Evolutionary conservation across 2,113 vertebrate genomes (phyloP), one percentile per base, ranked within the genome.

Genomic region (Chitala chitala): DNA sequence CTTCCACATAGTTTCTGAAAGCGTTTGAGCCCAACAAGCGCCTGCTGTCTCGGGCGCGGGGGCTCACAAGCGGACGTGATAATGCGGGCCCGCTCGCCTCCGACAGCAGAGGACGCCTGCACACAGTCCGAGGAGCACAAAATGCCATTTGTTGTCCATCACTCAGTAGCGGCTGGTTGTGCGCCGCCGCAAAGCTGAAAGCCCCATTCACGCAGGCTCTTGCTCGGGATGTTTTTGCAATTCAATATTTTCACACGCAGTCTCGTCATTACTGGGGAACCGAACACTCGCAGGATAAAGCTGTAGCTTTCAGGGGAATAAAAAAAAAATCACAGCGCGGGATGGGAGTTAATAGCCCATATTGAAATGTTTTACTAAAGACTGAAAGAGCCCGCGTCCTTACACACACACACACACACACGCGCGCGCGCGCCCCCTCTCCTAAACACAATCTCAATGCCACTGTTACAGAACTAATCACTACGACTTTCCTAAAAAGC

Each of bases 191-290:
- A 73, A 92, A 83, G 92, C 92, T 90, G 92, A 96, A 94, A 92
- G 91, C 91, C 90, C 92, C 86, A 90, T 94, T 94, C 93, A 92
- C 92, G 93, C 90, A 89, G 91, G 86, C 83, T 86, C 90, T 92
- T 89, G 82, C 89, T 83, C 86, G 85, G 91, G 92, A 90, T 95
- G 95, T 94, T 94, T 94, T 92, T 96, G 95, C 94, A 95, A 98
- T 96, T 94, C 92, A 98, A 97, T 98, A 98, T 98, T 96, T 95
- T 96, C 94, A 92, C 94, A 93, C 95, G 91, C 91, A 92, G 93
- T 91, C 93, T 91, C 93, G 85, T 94, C 94, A 93, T 95, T 96
- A 94, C 93, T 92, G 88, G 84, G 94, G 91, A 95, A 94, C 92
- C 90, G 59, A 92, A 96, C 91, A 91, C 95, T 90, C 86, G 86